Base-by-base conservation (phyloP, 1,140 invertebrate genomes). In the Archivesica marissinica region DNA sequence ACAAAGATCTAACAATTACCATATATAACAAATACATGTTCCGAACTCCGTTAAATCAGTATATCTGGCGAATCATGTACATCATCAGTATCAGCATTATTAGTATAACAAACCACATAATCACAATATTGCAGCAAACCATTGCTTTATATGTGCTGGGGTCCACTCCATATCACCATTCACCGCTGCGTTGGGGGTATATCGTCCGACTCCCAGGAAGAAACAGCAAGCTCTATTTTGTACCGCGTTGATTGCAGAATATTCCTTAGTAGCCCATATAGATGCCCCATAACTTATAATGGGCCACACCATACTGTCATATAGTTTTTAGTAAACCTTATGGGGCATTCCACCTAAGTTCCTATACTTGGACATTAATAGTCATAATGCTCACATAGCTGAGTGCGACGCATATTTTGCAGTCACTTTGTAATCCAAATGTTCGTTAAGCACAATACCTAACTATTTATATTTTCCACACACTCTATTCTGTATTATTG, bases 231-330 rank as follows among this genome's bases (percentile, higher is more conserved):
- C 82, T 77, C 56, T 85, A 35, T 68, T 15, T 15, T 77, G 38
- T 13, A 85, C 35, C 15, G 33, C 39, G 33, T 77, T 61, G n/a
- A 66, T 39, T 38, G 44, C 35, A 3, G 9, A 28, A 28, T 20
- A 83, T 25, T 35, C 23, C 39, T 74, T 47, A 64, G n/a, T 20
- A 1, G 52, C 70, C 81, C 81, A 84, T 33, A 84, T 61, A n/a
- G 35, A 23, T 11, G 81, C 28, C 2, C 70, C 81, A 74, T 84
- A 84, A 38, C 3, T 28, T 44, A 84, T 41, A 2, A 76, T 30
- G 4, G 83, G 83, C 15, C 54, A 28, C 33, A 76, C 30, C 6
- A 15, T 56, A 38, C 28, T n/a, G 20, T 56, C 17, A 33, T 52
- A 75, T 52, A 75, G 15, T 15, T 75, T 75, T 17, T 47, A 39